Evolutionary conservation across 2,797 vertebrate genomes (phyloP), one percentile per base, ranked within the genome.

Genomic region (Acipenser oxyrinchus): DNA sequence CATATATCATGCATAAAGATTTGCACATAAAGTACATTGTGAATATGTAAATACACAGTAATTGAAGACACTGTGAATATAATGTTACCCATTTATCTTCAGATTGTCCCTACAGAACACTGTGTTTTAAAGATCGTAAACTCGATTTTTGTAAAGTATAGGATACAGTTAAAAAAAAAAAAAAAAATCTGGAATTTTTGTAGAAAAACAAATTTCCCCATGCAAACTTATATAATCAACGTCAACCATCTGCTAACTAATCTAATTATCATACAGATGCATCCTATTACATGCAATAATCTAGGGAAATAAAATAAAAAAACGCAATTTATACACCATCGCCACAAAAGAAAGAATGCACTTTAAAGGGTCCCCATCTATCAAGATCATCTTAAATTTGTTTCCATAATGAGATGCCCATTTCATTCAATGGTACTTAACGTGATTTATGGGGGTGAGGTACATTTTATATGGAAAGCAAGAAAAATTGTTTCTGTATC

Each of bases 301-400:
- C 55, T n/a, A 58, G 10, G 15, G 12, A 58, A 13, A 58, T 7
- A n/a, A 53, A 13, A 12, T 10, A 58, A 58, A n/a, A 58, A 2
- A 58, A 18, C 15, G 5, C 5, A 4, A 58, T 58, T 58, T n/a
- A n/a, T 58, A 58, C 55, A 13, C 55, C 12, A n/a, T 58, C 12
- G 3, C 2, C 55, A 11, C 6, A 58, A 11, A 7, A 58, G 55
- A 58, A 13, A 13, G 55, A 58, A 11, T n/a, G 55, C 6, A 6
- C 37, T 58, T 58, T 11, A 7, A 13, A 58, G 55, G 6, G 12
- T 7, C 12, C 10, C 12, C 55, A 58, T 58, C 55, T 58, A 58
- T 58, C 55, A 58, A 58, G 12, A 58, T 58, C 55, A 58, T 58
- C 15, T 58, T n/a, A 13, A 13, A 58, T 58, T 58, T 58, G 55